Evolutionary conservation across 2,797 vertebrate species (phyloP).

Genomic region (Trachops cirrhosus): DNA sequence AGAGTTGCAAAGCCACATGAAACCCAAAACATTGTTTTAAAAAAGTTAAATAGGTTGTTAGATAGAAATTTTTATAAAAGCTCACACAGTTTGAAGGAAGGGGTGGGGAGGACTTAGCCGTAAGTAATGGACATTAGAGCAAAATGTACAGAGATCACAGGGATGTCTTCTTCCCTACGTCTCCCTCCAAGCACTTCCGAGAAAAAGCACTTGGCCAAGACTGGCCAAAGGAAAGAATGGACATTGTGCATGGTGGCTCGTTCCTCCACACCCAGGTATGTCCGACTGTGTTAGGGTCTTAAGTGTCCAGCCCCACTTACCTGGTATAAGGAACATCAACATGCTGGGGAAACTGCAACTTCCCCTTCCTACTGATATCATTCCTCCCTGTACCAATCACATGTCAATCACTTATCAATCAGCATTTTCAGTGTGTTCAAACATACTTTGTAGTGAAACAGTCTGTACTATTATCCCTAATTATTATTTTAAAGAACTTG

Average conservation of each 20-base stretch:
- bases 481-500: neutral
- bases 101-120: neutral
- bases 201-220: neutral
- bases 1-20: neutral
- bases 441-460: neutral
- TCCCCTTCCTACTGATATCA: neutral
- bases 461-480: neutral
- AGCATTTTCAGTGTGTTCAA: neutral
- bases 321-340: neutral
- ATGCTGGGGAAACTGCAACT: neutral
- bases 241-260: neutral
- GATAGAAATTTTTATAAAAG: neutral
- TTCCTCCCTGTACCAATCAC: neutral
- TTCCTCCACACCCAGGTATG: neutral
- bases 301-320: neutral
- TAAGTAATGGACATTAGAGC: neutral
- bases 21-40: neutral
- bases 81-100: neutral
- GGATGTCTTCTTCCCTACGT: accelerated
- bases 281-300: neutral
- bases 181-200: neutral
- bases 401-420: neutral
- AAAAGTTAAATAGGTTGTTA: neutral
- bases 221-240: neutral
- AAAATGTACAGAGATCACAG: neutral